Base-by-base conservation (phyloP, 2,888 invertebrate species). In the Brachycybe producta region DNA sequence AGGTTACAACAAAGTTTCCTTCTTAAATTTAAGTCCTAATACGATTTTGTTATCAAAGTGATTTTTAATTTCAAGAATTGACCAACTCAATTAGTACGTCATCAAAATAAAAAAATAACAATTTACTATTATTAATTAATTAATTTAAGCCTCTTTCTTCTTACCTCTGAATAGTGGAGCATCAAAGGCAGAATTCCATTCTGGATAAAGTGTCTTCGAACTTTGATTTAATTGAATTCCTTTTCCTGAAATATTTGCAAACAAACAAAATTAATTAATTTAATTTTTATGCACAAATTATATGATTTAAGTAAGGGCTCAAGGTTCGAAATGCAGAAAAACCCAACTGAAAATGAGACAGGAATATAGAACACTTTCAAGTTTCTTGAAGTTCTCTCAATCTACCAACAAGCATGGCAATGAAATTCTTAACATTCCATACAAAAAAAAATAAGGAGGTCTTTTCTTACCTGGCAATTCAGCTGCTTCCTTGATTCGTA, bases 81-180 rank as follows among this genome's bases (percentile, higher is more conserved):
- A n/a, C n/a, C n/a, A n/a, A n/a, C n/a, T n/a, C n/a, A n/a, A n/a
- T n/a, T n/a, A n/a, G n/a, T n/a, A n/a, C n/a, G n/a, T n/a, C n/a
- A n/a, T n/a, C n/a, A n/a, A n/a, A n/a, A n/a, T n/a, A n/a, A n/a
- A n/a, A n/a, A n/a, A n/a, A n/a, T n/a, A n/a, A n/a, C n/a, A n/a
- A n/a, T n/a, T n/a, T n/a, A n/a, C n/a, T n/a, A n/a, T n/a, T n/a
- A n/a, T n/a, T n/a, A n/a, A n/a, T n/a, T n/a, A n/a, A n/a, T n/a
- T n/a, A n/a, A n/a, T n/a, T n/a, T n/a, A n/a, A n/a, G n/a, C n/a
- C n/a, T n/a, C n/a, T n/a, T n/a, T n/a, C n/a, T n/a, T 26, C 28
- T 52, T 51, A 52, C 54, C 45, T 47, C 50, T 34, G 27, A 28
- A 17, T n/a, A 52, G 39, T 3, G 50, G 43, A 28, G 52, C 54